Base-by-base conservation (phyloP, 2,888 invertebrate genomes). In the Lepidochitona cinerea region DNA sequence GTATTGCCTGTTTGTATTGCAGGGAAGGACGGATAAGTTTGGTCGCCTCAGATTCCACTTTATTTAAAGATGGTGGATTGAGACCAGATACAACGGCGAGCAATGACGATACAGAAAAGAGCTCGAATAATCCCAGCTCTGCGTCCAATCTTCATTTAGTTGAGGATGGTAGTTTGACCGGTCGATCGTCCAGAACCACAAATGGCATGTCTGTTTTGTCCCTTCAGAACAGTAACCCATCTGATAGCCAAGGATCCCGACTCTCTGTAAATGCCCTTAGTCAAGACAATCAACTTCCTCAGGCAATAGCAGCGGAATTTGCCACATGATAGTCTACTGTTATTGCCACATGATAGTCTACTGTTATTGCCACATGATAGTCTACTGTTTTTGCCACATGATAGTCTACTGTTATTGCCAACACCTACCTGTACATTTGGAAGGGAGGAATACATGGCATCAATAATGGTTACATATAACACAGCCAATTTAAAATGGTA, bases 1-100 rank as follows among this genome's bases (percentile, higher is more conserved):
- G n/a, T n/a, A n/a, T n/a, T n/a, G n/a, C n/a, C n/a, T n/a, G n/a
- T n/a, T n/a, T n/a, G n/a, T n/a, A n/a, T n/a, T n/a, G 12, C 77
- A 87, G 87, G 23, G 86, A 85, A 68, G 87, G 85, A 33, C 74
- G 85, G 29, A 76, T 83, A 6, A 83, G 79, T 69, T 74, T 87
- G 65, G 81, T 86, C 3, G 73, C 79, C 7, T 79, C 78, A 33
- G 70, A 78, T n/a, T 71, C 78, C 6, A 37, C 35, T 37, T 37
- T 18, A 12, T 68, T 36, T 26, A 23, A 72, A 41, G 68, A 29
- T 3, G 75, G 69, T 14, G 69, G 74, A 7, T 70, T 76, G 18
- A 78, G 81, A 23, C 83, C 84, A 23, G 68, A 79, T 12, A 83
- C 84, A 12, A 81, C 80, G 29, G 71, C 84, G 37, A 84, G 83